Evolutionary conservation across 2,113 vertebrate genomes (phyloP).

Genomic region (Indri indri): DNA sequence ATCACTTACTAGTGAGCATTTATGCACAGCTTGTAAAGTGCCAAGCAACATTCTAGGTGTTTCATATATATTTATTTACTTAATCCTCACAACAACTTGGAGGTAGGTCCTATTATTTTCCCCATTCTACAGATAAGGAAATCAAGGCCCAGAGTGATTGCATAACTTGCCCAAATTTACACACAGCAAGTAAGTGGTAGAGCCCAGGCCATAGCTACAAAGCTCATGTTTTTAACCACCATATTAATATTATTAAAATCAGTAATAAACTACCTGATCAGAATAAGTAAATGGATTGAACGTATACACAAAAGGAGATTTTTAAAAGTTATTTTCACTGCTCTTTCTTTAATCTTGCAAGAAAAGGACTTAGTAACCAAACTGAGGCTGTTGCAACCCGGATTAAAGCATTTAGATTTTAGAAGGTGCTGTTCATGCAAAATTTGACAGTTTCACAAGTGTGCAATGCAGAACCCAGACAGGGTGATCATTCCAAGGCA

Average conservation of each 20-base stretch:
- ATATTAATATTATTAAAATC: conserved; percentile 17
- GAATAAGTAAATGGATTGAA: neutral
- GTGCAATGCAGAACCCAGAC: neutral
- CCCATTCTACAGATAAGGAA: neutral
- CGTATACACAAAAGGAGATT: neutral
- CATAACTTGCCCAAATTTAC: neutral
- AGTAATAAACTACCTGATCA: neutral
- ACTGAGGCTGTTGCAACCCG: neutral
- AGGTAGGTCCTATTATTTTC: neutral
- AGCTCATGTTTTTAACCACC: neutral
- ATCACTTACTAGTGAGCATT: conserved; percentile 6
- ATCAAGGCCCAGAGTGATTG: neutral
- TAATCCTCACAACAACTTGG: neutral
- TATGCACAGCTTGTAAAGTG: neutral
- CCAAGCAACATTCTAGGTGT: neutral
- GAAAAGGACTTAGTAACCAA: neutral
- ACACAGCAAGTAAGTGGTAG: neutral
- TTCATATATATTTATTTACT: neutral
- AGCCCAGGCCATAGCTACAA: neutral
- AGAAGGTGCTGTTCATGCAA: neutral
- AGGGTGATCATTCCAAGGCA: neutral
- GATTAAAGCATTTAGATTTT: neutral
- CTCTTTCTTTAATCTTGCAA: neutral
- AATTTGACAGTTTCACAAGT: neutral
- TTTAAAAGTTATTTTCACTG: conserved; percentile 8